phyloP scores from a whole-genome alignment of 2,888 invertebrate species.

The Sabellastarte sp. region DNA sequence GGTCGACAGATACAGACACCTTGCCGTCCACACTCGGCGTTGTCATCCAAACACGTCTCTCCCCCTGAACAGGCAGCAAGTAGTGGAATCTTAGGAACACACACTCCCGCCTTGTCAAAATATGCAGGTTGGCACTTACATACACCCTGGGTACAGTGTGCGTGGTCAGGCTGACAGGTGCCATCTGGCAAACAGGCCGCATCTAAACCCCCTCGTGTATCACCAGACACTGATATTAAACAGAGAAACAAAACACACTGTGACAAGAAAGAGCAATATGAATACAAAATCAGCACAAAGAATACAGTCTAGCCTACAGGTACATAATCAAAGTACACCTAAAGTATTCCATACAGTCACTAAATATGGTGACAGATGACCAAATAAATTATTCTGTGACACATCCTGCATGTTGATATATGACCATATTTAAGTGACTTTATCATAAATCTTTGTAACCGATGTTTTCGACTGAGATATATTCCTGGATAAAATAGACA shows the following conservation, averaged over 20 bases:
- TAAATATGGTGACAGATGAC: too few species aligned
- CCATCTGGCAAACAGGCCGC: constrained; percentile 18
- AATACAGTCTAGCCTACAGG: too few species aligned
- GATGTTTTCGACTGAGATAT: too few species aligned
- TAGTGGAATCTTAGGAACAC: constrained; percentile 18
- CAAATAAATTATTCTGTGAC: too few species aligned
- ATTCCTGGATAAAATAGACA: too few species aligned
- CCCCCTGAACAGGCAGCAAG: constrained; percentile 15
- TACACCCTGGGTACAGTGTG: constrained; percentile 23
- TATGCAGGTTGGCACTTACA: constrained; percentile 23
- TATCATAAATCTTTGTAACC: background rate
- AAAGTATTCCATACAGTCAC: too few species aligned
- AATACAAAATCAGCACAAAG: too few species aligned
- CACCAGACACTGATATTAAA: constrained; percentile 20
- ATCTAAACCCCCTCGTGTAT: constrained; percentile 19
- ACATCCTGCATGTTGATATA: constrained; percentile 1
- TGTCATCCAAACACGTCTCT: constrained; percentile 16
- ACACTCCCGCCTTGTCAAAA: constrained; percentile 16
- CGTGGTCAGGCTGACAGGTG: constrained; percentile 10
- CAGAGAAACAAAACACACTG: too few species aligned
- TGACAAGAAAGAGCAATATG: too few species aligned
- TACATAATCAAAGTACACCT: too few species aligned
- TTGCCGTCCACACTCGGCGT: constrained; percentile 5
- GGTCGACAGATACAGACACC: background rate
- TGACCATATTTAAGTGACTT: background rate